A percentile compares a stretch with the other conserved stretches of the same genome.
Conservation (phyloP, 1,140 invertebrate genomes). For the Parasteatoda tepidariorum region DNA sequence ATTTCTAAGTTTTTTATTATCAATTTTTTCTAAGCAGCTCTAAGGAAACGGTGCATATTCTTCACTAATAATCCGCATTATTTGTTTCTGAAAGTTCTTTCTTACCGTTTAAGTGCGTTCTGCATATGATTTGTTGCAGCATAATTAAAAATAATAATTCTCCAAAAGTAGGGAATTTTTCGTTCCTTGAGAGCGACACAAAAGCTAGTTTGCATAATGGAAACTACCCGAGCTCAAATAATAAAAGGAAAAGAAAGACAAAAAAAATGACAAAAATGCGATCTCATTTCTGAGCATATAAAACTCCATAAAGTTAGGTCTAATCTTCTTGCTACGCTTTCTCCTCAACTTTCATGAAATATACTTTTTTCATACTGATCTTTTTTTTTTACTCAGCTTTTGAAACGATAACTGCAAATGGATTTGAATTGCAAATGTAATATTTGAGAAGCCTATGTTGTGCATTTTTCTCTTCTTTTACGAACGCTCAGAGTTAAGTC, state of each 20-base stretch:
- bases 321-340: constrained; percentile 36
- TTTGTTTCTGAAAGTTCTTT: too few species aligned
- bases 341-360: constrained; percentile 39
- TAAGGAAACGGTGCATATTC: too few species aligned
- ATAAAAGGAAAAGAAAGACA: constrained; percentile 6
- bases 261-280: constrained; percentile 20
- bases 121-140: too few species aligned
- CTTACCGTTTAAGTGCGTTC: too few species aligned
- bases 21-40: too few species aligned
- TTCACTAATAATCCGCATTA: too few species aligned
- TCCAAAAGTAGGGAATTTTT: too few species aligned
- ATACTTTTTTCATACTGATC: constrained; percentile 11
- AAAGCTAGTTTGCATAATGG: too few species aligned
- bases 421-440: constrained; percentile 58
- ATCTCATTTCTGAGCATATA: constrained; percentile 49
- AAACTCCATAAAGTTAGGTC: constrained; percentile 20
- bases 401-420: constrained; percentile 23
- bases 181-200: too few species aligned
- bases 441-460: constrained; percentile 40
- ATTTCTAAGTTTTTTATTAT: too few species aligned
- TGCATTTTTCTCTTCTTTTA: constrained; percentile 22
- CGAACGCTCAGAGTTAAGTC: background rate
- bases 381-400: constrained; percentile 3
- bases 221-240: too few species aligned
- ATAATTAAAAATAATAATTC: too few species aligned